Percentiles rank a stretch among this genome's conserved stretches.
Conservation (phyloP, 2,888 invertebrate species). For the Machimus rusticus region DNA sequence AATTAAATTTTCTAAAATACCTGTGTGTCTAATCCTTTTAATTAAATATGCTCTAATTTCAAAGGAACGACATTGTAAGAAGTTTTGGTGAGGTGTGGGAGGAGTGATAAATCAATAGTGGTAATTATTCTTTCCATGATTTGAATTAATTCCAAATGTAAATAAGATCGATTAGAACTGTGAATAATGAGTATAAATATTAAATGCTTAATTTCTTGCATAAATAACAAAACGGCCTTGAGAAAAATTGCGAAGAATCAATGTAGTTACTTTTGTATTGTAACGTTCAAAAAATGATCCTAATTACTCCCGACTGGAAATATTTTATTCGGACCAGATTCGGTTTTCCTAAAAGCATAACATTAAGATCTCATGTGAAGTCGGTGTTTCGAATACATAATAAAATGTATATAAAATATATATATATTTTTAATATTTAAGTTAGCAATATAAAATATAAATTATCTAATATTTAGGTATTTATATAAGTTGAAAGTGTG, state of each 20-base stretch:
- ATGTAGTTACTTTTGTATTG: too few species aligned
- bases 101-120: not conserved
- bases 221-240: not conserved
- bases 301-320: too few species aligned
- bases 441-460: too few species aligned
- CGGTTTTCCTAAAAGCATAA: too few species aligned
- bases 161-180: not conserved
- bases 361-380: too few species aligned
- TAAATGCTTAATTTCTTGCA: not conserved
- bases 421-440: too few species aligned
- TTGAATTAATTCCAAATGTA: not conserved
- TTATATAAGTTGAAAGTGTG: too few species aligned
- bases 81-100: not conserved
- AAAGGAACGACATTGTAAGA: not conserved
- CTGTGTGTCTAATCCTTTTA: not conserved
- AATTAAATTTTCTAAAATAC: not conserved
- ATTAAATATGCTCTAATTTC: not conserved
- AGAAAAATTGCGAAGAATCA: not conserved
- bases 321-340: too few species aligned
- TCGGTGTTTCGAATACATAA: too few species aligned
- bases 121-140: not conserved
- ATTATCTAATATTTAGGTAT: too few species aligned
- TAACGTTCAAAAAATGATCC: too few species aligned
- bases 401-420: too few species aligned
- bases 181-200: not conserved